Evolutionary conservation across 2,113 vertebrate genomes (phyloP), one percentile per base, ranked within the genome.

Genomic region (Chamaetylas fuelleborni): DNA sequence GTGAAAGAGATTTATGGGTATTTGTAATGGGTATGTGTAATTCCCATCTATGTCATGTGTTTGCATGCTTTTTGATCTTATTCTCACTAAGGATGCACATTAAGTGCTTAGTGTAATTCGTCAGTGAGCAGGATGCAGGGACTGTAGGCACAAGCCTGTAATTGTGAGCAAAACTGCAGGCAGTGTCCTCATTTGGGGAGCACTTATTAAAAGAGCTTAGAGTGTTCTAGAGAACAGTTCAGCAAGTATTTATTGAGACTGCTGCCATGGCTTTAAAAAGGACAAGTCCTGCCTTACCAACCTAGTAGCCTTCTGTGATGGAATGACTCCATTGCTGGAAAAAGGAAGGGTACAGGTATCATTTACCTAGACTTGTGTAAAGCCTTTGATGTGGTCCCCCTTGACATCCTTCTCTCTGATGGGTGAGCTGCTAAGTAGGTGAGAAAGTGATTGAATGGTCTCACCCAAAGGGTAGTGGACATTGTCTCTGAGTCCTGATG

Each of bases 131-230:
- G 29, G 15, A 38, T 73, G 12, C 14, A 48, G 40, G 31, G 13
- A 33, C 38, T 71, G 7, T 11, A 45, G 16, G 29, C 6, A 16
- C 3, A 42, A 31, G 14, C 33, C 43, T 84, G 3, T 38, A 62
- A 12, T 14, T 2, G 5, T 50, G 22, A 58, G 33, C 40, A 51
- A 36, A 71, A 54, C 12, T 84, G 43, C 11, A 73, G 34, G 25
- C 45, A 40, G 13, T 23, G 6, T 64, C 11, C 8, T 81, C 17
- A 42, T 67, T 64, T 60, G 23, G 14, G 20, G 22, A 56, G 8
- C 57, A 25, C 36, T 64, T 73, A 64, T 2, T 81, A 36, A 77
- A 66, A 0, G 0, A 51, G 6, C 14, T 60, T 58, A 9, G 24
- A 33, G 10, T 34, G 26, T 54, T 58, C 9, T 25, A 45, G 40